A percentile compares a stretch with the other conserved stretches of the same genome.
These are phyloP conservation scores for Calameuta filiformis DNA, from an alignment of 2,888 invertebrate species.

Conservation along the genomic window DNA sequence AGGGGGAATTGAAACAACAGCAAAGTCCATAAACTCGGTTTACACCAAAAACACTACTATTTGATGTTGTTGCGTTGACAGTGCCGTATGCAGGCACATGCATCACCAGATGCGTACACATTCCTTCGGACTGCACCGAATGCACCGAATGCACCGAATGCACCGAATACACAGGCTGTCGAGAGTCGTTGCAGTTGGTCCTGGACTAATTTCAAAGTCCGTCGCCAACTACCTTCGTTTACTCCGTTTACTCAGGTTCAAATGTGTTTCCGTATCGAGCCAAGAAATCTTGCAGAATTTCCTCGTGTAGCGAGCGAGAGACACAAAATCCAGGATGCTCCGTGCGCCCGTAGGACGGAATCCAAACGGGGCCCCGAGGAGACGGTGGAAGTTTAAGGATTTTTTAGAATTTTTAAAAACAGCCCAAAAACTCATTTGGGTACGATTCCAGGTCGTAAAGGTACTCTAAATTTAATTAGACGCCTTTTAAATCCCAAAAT, in stretches of 20 bases:
- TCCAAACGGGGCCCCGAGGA: too few relatives aligned
- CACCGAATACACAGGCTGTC: conserved; percentile 12
- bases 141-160: too few relatives aligned
- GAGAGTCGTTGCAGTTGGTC: not conserved
- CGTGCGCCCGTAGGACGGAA: too few relatives aligned
- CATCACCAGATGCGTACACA: not conserved
- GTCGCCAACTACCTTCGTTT: conserved; percentile 23
- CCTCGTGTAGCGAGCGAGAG: too few relatives aligned
- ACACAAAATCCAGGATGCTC: too few relatives aligned
- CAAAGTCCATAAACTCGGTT: too few relatives aligned
- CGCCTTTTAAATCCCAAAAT: not conserved
- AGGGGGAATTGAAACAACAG: too few relatives aligned
- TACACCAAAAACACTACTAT: conserved; percentile 19
- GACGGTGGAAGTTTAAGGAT: too few relatives aligned
- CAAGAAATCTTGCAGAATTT: too few relatives aligned
- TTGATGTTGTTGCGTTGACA: conserved; percentile 35
- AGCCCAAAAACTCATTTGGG: too few relatives aligned
- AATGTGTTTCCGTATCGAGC: too few relatives aligned
- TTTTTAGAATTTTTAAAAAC: too few relatives aligned
- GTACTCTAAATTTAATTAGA: not conserved
- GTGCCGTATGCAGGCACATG: conserved; percentile 27
- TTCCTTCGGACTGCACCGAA: conserved; percentile 18
- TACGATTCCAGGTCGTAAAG: not conserved
- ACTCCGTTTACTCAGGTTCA: conserved; percentile 1
- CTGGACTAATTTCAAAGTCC: conserved; percentile 24